Base-by-base conservation (phyloP, 1,140 invertebrate genomes). In the Ctenoplectra terminalis region DNA sequence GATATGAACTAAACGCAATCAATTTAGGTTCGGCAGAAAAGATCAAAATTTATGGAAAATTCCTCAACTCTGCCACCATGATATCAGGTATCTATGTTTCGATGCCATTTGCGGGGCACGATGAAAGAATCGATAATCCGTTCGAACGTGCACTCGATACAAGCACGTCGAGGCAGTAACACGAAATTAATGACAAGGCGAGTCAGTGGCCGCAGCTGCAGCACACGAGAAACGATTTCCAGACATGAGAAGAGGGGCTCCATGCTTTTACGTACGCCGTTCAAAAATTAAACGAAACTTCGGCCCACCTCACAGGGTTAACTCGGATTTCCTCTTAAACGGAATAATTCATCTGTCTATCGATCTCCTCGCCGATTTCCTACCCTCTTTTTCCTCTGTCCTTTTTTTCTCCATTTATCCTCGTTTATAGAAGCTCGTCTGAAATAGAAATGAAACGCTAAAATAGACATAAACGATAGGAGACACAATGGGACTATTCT, bases 131-230 rank as follows among this genome's bases (percentile, higher is more conserved):
- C 72, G 72, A 74, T 74, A 74, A 52, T 72, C 50, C 23, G 31
- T 50, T 72, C 52, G 52, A 72, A 72, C 52, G 52, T 58, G 70
- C 26, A 60, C 54, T 58, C 37, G 54, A 73, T 73, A 58, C 50
- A 29, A 40, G 48, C 70, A 46, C 34, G 37, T 20, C 29, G 23
- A 60, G 37, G 71, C 40, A 60, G 37, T 69, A 77, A 66, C 37
- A 58, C 40, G 63, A 77, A 77, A 77, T 77, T 77, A 77, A 77
- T 77, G 67, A 60, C 31, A 48, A 26, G 43, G 31, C n/a, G 17
- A 77, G 74, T 69, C 31, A 52, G 46, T 46, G 31, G 63, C 46
- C 63, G 50, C 50, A 77, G 37, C 26, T 56, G 20, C 48, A 43
- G 15, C n/a, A 46, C 50, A 56, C 63, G 43, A 23, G 37, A 17